These are phyloP conservation scores for Caenorhabditis sinica DNA, from an alignment of 2,888 invertebrate genomes.

Conservation along the genomic window DNA sequence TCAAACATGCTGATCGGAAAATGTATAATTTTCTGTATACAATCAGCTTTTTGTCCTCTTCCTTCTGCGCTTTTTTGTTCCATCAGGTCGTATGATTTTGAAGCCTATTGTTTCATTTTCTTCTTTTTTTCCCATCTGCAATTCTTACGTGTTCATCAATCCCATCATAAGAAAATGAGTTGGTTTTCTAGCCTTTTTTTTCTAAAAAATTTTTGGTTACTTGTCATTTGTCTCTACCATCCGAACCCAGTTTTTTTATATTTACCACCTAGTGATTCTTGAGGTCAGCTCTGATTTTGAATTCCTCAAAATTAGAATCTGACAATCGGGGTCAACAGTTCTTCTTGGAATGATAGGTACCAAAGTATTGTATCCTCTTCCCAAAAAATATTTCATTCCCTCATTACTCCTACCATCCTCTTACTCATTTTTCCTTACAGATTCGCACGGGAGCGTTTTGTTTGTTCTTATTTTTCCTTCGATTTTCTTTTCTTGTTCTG, in stretches of 20 bases:
- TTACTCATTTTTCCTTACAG: slow-evolving; percentile 15
- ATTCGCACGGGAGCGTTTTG: slow-evolving; percentile 22
- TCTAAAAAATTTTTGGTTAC: not conserved
- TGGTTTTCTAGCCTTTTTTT: slow-evolving; percentile 1
- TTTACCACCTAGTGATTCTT: slow-evolving; percentile 24
- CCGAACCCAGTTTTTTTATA: not conserved
- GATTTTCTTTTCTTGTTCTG: not conserved
- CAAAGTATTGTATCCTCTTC: not conserved
- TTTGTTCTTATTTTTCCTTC: not conserved
- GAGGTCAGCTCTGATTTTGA: not conserved
- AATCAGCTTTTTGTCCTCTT: not conserved
- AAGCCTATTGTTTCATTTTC: too few species aligned
- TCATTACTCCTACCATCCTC: not conserved
- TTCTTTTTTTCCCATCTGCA: slow-evolving; percentile 13
- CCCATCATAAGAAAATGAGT: slow-evolving; percentile 16
- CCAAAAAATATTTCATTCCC: slow-evolving; percentile 2
- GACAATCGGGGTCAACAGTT: not conserved
- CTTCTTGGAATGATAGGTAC: slow-evolving; percentile 9
- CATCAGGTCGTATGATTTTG: not conserved
- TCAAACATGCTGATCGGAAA: slow-evolving; percentile 75
- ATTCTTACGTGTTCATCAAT: slow-evolving; percentile 20
- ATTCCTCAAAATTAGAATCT: not conserved
- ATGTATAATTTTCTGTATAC: slow-evolving; percentile 5
- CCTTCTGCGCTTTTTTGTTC: not conserved
- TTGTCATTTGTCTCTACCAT: not conserved